phyloP scores from a whole-genome alignment of 2,113 vertebrate species.

The Tauraco erythrolophus region DNA sequence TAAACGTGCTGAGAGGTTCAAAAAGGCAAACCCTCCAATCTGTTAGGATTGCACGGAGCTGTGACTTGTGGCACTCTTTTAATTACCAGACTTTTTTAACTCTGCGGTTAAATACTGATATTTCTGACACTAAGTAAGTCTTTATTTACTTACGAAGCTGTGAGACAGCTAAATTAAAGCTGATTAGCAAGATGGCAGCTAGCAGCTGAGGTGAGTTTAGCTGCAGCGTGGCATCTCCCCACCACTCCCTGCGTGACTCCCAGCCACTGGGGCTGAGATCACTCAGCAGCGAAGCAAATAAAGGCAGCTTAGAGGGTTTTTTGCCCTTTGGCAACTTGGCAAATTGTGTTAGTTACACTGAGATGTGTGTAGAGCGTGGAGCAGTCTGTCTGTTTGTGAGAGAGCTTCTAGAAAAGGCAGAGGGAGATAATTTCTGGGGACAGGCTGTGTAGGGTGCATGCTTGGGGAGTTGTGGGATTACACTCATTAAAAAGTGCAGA shows the following conservation, averaged over 20 bases:
- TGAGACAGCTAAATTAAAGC: constrained; percentile 79
- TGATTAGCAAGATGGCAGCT: constrained; percentile 74
- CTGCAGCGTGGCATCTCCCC: constrained; percentile 29
- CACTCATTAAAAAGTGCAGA: constrained; percentile 50
- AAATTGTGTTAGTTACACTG: constrained; percentile 87
- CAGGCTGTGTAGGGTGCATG: constrained; percentile 55
- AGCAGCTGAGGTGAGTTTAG: constrained; percentile 60
- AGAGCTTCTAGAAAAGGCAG: constrained; percentile 81
- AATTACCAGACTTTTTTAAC: constrained; percentile 67
- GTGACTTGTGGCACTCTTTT: constrained; percentile 74
- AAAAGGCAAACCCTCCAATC: constrained; percentile 86
- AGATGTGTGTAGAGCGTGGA: constrained; percentile 82
- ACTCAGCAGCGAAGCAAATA: constrained; percentile 65
- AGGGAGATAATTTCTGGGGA: constrained; percentile 84
- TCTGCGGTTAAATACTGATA: constrained; percentile 40
- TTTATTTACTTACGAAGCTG: constrained; percentile 77
- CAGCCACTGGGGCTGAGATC: constrained; percentile 44
- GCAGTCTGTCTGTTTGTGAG: constrained; percentile 86
- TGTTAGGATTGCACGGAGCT: constrained; percentile 79
- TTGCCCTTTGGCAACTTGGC: constrained; percentile 90
- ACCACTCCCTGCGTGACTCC: constrained; percentile 23
- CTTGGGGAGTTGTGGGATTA: constrained; percentile 34
- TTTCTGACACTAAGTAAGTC: constrained; percentile 71
- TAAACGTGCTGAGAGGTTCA: constrained; percentile 87
- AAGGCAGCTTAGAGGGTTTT: constrained; percentile 74